Base-by-base conservation (phyloP, 1,140 invertebrate genomes). In the Drosophila fuyamai region DNA sequence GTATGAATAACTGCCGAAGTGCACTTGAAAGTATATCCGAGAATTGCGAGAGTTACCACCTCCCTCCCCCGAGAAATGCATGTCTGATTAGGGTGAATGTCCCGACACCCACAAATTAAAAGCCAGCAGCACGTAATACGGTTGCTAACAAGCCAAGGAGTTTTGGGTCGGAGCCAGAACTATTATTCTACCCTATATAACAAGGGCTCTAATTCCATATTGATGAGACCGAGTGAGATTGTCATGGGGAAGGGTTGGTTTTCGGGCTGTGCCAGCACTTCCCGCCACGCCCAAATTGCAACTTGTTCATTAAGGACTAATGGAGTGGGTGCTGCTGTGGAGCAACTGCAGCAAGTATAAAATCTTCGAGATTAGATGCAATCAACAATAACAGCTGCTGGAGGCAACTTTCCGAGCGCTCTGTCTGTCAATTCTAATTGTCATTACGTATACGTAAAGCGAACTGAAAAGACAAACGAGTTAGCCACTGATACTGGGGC, bases 371-470 rank as follows among this genome's bases (percentile, higher is more conserved):
- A 84, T 89, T 89, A 89, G 84, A 84, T 84, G 84, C 84, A 89
- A 89, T 89, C 84, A 89, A 89, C 84, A 89, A 89, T 89, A 88
- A 89, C 84, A 84, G 78, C 68, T 72, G 51, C 59, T 56, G 41
- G 55, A 71, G 74, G 43, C 50, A 53, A 88, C 76, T 88, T 81
- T 88, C 62, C 14, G n/a, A 43, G 68, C 53, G 53, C 68, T 71
- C 36, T 70, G 81, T 84, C 82, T 89, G 84, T 89, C 84, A 89
- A 89, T 89, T 89, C 84, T 89, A 89, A 89, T 89, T 89, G 84
- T 89, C 84, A 89, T 89, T 89, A 89, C 80, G 84, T 88, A 89
- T 89, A 84, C 84, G 84, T 84, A 89, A 84, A 81, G 84, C 76
- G 81, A 72, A 78, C 62, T 70, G 81, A 78, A 76, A 79, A 89